Evolutionary conservation across 2,797 vertebrate genomes (phyloP), one percentile per base, ranked within the genome.

Genomic region (Lacerta viridis): DNA sequence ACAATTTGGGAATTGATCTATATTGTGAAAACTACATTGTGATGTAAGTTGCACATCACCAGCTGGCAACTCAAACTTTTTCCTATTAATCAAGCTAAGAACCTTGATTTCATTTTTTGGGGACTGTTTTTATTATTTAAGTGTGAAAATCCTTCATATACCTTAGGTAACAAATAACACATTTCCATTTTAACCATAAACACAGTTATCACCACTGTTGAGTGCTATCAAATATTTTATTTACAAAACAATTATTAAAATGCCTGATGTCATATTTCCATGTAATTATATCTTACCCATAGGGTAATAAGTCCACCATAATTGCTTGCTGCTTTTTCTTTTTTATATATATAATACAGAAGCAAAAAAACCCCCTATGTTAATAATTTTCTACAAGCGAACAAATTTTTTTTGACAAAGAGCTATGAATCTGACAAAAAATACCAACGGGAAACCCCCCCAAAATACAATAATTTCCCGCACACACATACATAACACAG

Each of bases 221-320:
- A 96, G 97, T 98, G 97, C 98, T 97, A 98, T 95, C 96, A 98
- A 98, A 98, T 97, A 98, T 98, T 99, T 98, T 99, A 99, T 99
- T 98, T 99, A 99, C 98, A 99, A 97, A 98, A 96, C 97, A 98
- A 97, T 98, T 98, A 97, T 98, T 98, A 98, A 97, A 98, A 98
- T 97, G 98, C 96, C 97, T 97, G 95, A 97, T 98, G 97, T 98
- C 98, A 98, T 98, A 98, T 97, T 97, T 98, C 98, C 97, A 98
- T 98, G 98, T 98, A 98, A 97, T 98, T 98, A 97, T 98, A 98
- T 98, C 98, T 99, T 99, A 99, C 99, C 99, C 99, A 99, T 98
- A 99, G 99, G 99, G 99, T 99, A 99, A 99, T 99, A 99, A 98
- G 98, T 98, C 99, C 98, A 98, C 98, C 97, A 98, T 98, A 98